A percentile compares a stretch with the other conserved stretches of the same genome.
Conservation (phyloP, 2,888 invertebrate species). For the Hedychridium roseum region DNA sequence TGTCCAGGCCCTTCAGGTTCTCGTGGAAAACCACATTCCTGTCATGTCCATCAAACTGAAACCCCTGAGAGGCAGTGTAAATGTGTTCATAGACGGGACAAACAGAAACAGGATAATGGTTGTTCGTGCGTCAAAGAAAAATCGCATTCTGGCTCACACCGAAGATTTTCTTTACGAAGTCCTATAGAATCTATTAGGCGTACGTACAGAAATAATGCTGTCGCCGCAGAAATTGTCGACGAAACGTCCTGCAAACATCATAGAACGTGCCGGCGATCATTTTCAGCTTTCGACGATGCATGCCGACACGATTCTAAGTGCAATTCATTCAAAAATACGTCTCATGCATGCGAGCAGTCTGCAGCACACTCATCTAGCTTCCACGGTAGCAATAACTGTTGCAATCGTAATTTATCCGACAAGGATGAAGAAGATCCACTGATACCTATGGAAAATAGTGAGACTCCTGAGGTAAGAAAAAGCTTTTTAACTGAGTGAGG, state of each 20-base stretch:
- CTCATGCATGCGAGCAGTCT: constrained; percentile 26
- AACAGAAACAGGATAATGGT: constrained; percentile 15
- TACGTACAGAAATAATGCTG: constrained; percentile 12
- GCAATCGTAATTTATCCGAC: constrained; percentile 19
- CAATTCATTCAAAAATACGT: constrained; percentile 25
- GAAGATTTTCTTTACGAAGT: constrained; percentile 16
- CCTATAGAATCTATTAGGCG: constrained; percentile 19
- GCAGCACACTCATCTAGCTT: neutral
- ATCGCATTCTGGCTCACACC: constrained; percentile 13
- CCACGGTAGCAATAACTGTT: constrained; percentile 18
- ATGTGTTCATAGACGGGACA: constrained; percentile 23
- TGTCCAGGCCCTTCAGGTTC: constrained; percentile 12
- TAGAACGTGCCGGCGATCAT: constrained; percentile 13
- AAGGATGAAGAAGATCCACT: constrained; percentile 42
- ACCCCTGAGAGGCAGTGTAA: constrained; percentile 25
- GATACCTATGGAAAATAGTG: constrained; percentile 26
- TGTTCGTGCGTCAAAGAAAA: constrained; percentile 23
- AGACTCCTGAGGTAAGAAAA: constrained; percentile 46
- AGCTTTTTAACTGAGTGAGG: neutral
- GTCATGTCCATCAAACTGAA: constrained; percentile 33
- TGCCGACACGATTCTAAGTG: constrained; percentile 29
- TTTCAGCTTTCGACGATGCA: constrained; percentile 17
- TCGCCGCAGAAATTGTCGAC: constrained; percentile 3
- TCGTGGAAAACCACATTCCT: constrained; percentile 37
- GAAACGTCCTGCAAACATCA: constrained; percentile 24